Evolutionary conservation across 2,113 vertebrate genomes (phyloP).

Genomic region (Gambusia holbrooki): DNA sequence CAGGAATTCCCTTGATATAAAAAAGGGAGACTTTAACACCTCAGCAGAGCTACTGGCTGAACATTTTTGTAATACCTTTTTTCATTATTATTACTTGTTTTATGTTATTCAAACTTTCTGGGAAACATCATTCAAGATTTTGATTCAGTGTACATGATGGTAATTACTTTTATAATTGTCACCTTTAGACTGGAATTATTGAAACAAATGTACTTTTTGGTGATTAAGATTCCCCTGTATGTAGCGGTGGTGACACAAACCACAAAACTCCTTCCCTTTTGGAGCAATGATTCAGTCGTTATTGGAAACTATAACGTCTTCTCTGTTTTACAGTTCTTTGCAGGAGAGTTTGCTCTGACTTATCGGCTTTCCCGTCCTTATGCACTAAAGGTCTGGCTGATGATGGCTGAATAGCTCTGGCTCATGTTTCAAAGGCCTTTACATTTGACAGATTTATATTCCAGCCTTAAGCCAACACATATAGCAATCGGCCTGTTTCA

Average conservation of each 20-base stretch:
- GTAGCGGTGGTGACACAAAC: not conserved
- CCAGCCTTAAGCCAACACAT: conserved; percentile 57
- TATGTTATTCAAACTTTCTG: too few species aligned
- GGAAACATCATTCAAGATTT: too few species aligned
- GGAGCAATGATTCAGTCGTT: not conserved
- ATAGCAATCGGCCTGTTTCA: conserved; percentile 58
- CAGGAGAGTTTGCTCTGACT: conserved; percentile 33
- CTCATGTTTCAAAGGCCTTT: conserved; percentile 74
- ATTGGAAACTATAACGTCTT: not conserved
- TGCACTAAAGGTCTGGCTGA: conserved; percentile 24
- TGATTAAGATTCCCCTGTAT: not conserved
- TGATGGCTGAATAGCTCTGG: conserved; percentile 37
- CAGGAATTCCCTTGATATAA: too few species aligned
- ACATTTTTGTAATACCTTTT: too few species aligned
- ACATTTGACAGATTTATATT: conserved; percentile 70
- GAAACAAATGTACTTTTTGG: not conserved
- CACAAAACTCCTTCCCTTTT: not conserved
- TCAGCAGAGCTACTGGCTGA: too few species aligned
- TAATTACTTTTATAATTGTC: too few species aligned
- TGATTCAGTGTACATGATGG: too few species aligned
- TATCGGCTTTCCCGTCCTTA: conserved; percentile 18
- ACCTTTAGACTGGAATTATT: too few species aligned
- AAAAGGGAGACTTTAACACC: too few species aligned
- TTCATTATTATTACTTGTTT: too few species aligned
- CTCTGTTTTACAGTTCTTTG: not conserved